phyloP scores from a whole-genome alignment of 2,797 vertebrate genomes.

The Philypnodon macrostomus region DNA sequence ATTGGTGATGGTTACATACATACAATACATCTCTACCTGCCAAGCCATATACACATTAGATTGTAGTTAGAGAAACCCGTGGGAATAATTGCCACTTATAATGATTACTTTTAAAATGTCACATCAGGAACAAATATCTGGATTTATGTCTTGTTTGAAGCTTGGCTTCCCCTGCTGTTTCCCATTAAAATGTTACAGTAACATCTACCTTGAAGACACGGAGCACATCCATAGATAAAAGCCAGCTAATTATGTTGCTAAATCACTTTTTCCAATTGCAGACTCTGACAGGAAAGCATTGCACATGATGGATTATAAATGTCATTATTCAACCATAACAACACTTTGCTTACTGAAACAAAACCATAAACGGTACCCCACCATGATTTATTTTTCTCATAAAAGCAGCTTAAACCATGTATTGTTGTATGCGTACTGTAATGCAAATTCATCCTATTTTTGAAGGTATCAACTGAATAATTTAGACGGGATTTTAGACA shows the following conservation, averaged over 20 bases:
- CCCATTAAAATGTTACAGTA: slow-evolving; percentile 7
- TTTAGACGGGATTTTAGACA: slow-evolving; percentile 4
- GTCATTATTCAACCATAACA: slow-evolving; percentile 23
- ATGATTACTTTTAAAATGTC: slow-evolving; percentile 18
- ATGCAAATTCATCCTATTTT: slow-evolving; percentile 14
- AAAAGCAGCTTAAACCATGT: slow-evolving; percentile 24
- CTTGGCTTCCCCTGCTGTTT: slow-evolving; percentile 12
- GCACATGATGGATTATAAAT: slow-evolving; percentile 41
- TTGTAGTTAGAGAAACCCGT: slow-evolving; percentile 2
- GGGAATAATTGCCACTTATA: slow-evolving; percentile 1
- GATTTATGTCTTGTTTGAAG: neutral
- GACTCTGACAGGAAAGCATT: slow-evolving; percentile 31
- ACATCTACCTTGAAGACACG: slow-evolving; percentile 19
- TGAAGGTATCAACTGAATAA: slow-evolving; percentile 6
- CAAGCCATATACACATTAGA: slow-evolving; percentile 11
- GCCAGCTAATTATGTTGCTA: slow-evolving; percentile 53
- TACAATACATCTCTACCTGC: slow-evolving; percentile 7
- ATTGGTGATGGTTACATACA: too few species aligned
- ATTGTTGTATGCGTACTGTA: neutral
- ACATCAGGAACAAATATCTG: neutral
- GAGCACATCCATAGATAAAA: neutral
- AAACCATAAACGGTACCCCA: slow-evolving; percentile 25
- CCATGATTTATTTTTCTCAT: slow-evolving; percentile 35
- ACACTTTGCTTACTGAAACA: slow-evolving; percentile 32
- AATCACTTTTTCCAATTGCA: slow-evolving; percentile 43